Evolutionary conservation across 2,113 vertebrate species (phyloP).

Genomic region (Dromas ardeola): DNA sequence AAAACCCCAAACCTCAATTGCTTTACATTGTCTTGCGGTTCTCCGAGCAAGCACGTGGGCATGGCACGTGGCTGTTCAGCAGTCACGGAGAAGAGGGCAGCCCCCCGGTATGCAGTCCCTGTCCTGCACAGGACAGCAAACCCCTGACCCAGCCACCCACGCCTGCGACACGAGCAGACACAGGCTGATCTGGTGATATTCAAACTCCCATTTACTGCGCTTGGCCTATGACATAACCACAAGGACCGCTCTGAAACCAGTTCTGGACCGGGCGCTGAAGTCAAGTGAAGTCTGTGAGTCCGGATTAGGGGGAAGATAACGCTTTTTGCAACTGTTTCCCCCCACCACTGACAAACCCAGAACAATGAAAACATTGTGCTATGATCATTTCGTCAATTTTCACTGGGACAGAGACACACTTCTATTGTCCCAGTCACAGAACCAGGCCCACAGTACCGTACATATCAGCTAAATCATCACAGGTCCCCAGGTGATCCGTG

Average conservation of each 20-base stretch:
- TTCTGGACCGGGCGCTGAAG: not conserved
- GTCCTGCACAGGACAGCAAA: not conserved
- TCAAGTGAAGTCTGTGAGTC: not conserved
- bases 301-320: not conserved
- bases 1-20: not conserved
- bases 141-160: not conserved
- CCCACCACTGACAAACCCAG: not conserved
- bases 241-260: not conserved
- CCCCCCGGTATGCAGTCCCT: not conserved
- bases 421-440: not conserved
- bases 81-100: not conserved
- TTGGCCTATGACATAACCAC: not conserved
- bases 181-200: not conserved
- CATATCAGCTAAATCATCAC: not conserved
- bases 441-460: not conserved
- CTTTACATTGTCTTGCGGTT: not conserved
- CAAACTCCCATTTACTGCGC: not conserved
- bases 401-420: not conserved
- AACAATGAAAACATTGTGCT: not conserved
- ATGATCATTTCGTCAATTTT: not conserved
- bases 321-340: not conserved
- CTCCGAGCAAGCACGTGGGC: not conserved
- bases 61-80: rapidly evolving
- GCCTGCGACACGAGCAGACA: not conserved
- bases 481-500: not conserved